Conservation (phyloP, 2,888 invertebrate species). For the Trichogramma evanescens region DNA sequence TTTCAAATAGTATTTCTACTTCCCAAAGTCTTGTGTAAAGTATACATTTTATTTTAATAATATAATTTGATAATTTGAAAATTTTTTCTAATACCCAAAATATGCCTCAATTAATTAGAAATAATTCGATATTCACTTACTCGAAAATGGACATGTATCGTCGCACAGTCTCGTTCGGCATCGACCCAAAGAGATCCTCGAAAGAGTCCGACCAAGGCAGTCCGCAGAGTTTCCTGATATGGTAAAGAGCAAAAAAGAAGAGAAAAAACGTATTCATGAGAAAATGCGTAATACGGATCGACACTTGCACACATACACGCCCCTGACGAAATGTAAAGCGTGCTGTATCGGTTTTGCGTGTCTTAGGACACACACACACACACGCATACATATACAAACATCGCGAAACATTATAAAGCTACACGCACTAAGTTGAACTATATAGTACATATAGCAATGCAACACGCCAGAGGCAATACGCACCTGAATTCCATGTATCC, state of each 20-base stretch:
- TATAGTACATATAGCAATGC: background rate
- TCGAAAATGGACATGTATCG: constrained; percentile 79
- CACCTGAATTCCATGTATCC: constrained; percentile 83
- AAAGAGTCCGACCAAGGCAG: constrained; percentile 70
- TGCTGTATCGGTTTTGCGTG: background rate
- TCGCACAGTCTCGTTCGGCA: constrained; percentile 81
- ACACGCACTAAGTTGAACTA: background rate
- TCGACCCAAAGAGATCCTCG: constrained; percentile 76
- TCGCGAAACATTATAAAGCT: too few relatives aligned
- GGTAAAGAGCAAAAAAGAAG: background rate
- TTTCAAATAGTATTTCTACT: too few relatives aligned
- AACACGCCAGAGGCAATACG: constrained; percentile 5
- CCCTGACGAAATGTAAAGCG: background rate
- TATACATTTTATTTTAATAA: too few relatives aligned
- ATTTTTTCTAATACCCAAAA: too few relatives aligned
- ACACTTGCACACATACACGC: too few relatives aligned
- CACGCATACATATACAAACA: too few relatives aligned
- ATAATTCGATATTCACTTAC: constrained; percentile 46
- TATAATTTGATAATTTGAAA: too few relatives aligned
- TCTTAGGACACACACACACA: background rate
- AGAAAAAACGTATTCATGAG: background rate
- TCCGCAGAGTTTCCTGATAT: constrained; percentile 73
- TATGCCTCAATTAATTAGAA: too few relatives aligned
- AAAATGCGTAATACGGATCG: too few relatives aligned
- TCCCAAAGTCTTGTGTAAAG: too few relatives aligned